Evolutionary conservation across 1,140 invertebrate species (phyloP), one percentile per base, ranked within the genome.

Genomic region (Drosophila murphyi): DNA sequence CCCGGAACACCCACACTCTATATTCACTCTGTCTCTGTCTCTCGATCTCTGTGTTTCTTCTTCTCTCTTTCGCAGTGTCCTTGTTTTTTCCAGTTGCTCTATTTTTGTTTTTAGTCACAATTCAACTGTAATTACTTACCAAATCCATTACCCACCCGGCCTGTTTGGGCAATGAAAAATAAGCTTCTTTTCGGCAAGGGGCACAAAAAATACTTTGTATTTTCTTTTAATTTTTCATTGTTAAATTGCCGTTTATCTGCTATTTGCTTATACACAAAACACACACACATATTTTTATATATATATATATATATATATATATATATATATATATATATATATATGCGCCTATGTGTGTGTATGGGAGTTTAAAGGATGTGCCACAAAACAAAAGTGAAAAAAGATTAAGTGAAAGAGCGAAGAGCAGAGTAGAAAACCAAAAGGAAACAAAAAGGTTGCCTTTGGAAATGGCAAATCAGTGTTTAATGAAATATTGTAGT

Each of bases 161-260:
- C 48, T 62, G 51, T 43, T 63, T 10, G 10, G 39, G 43, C 71
- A 43, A 74, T 76, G 54, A 76, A 55, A 77, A 72, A 87, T 86
- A 86, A 86, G 82, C 82, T 78, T 72, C 81, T 83, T 83, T 73
- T 62, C 56, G 63, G 54, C 55, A 57, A 70, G 61, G 43, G 61
- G 50, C 12, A 35, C 48, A 35, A 86, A 51, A 76, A 64, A 72
- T 75, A 89, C 80, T 89, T 83, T 70, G 77, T 83, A 85, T 89
- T 88, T 83, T 80, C 85, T 78, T 89, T 83, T 89, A 89, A 88
- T 89, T 89, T 89, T 88, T 88, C 83, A 83, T 89, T 89, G 80
- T 88, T 89, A 88, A 88, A 88, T 89, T 89, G 80, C 85, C 83
- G 82, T 88, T 89, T 80, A 74, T 74, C 65, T 74, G 72, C 29